Base-by-base conservation (phyloP, 2,888 invertebrate genomes). In the Punctoribates punctum region DNA sequence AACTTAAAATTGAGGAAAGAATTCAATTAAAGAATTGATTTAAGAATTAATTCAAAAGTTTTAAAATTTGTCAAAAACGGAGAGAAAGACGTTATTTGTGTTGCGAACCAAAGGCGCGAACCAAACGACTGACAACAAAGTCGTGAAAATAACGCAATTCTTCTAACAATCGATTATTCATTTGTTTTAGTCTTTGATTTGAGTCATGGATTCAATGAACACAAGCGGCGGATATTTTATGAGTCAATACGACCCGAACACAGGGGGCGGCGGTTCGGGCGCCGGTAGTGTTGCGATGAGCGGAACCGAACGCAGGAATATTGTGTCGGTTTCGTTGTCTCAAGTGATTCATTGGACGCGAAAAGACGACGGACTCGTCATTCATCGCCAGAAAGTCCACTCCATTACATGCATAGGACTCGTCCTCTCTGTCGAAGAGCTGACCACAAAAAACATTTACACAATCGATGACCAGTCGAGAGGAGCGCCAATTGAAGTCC, bases 271-370 rank as follows among this genome's bases (percentile, higher is more conserved):
- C 0, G 34, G 11, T 13, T 34, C n/a, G 17, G 27, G n/a, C 1
- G 60, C 23, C 1, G 8, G 9, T 1, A 5, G 4, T 11, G 25
- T 8, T 8, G 8, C 34, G 11, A n/a, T 17, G 13, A 25, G 15
- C 0, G 72, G 60, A 42, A 42, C 42, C 29, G 75, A 77, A 8
- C 54, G 57, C 34, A 46, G 23, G 34, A 57, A 65, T 38, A n/a
- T 74, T 27, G 73, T 72, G 8, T 29, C 60, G 11, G 74, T 77
- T 13, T 62, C 72, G 13, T 83, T 83, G 82, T 84, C 84, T 80
- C 84, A 83, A n/a, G 83, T 83, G 78, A 83, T 83, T 82, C 83
- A 83, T 74, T 82, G 82, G 48, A 79, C 75, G 20, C 78, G 75
- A 65, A 38, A 62, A 38, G 76, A 76, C 17, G 76, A 77, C n/a